Base-by-base conservation (phyloP, 2,113 vertebrate genomes). In the Microtus ochrogaster region DNA sequence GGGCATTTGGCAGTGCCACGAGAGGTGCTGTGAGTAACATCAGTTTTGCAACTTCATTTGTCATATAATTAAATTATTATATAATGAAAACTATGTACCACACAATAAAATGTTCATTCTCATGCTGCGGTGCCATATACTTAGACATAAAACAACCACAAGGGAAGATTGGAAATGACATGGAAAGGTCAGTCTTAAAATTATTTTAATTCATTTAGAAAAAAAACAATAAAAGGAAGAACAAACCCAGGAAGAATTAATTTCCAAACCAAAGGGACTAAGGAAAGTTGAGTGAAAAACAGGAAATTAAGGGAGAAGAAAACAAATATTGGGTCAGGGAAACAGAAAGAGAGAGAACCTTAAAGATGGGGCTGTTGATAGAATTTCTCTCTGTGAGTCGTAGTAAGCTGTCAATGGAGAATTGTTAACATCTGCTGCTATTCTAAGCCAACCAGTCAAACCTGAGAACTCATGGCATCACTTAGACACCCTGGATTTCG, bases 221-320 rank as follows among this genome's bases (percentile, higher is more conserved):
- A 91, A 39, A 39, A 65, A 74, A 82, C 5, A 97, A 97, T 93
- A 94, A 97, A 94, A 97, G 92, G 85, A 97, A 98, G 82, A 97
- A 98, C 96, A 97, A 97, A 93, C 72, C 91, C 96, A 96, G 95
- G 94, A 95, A 97, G 92, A 98, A 97, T 96, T 97, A 95, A 96
- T 96, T 97, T 96, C 74, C 47, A 95, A 95, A 92, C 90, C 55
- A 77, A 96, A 97, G 94, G 44, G 82, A 95, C 36, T 10, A 84
- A 93, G 94, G 58, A 92, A 95, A 94, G 92, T 95, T 96, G 72
- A 92, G 72, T 96, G 66, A 66, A 95, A 96, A 98, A 91, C 47
- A 97, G 88, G 90, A 97, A 96, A 93, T 89, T 83, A 97, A 96
- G 66, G 49, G 90, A 97, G 49, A 66, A 79, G 83, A 94, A 96